Percentiles rank a stretch among this genome's conserved stretches.
Evolutionary conservation across 1,140 invertebrate species (phyloP).

Genomic region (Archivesica marissinica): DNA sequence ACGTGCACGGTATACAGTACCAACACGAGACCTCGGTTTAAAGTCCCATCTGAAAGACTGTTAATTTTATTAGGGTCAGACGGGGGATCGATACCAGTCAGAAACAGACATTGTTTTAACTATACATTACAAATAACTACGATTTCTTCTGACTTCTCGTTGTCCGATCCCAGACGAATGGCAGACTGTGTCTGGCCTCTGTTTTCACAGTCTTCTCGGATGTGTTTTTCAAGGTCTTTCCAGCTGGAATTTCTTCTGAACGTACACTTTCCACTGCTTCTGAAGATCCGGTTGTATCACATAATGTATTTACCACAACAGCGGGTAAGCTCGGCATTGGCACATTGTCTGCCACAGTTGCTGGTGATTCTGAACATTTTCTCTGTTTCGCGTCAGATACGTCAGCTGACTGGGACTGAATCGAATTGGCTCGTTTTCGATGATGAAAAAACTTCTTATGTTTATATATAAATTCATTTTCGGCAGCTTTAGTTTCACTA

Average conservation of each 20-base stretch:
- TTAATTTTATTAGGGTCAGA: no score
- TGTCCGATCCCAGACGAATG: conserved; percentile 77
- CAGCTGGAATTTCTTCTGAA: background rate
- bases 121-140: no score
- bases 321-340: conserved; percentile 16
- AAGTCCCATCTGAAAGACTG: no score
- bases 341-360: conserved; percentile 57
- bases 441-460: conserved; percentile 78
- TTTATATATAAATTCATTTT: conserved; percentile 70
- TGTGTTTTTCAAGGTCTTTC: conserved; percentile 42
- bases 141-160: conserved; percentile 71
- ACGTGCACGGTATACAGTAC: no score
- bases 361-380: conserved; percentile 23
- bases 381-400: conserved; percentile 34
- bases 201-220: conserved; percentile 38
- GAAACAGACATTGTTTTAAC: background rate
- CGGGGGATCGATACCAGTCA: background rate
- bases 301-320: background rate
- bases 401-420: background rate
- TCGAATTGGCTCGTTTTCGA: conserved; percentile 64
- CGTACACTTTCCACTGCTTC: background rate
- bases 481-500: conserved; percentile 48
- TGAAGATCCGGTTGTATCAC: background rate
- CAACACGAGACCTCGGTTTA: no score
- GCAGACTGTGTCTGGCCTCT: conserved; percentile 73